Percentiles rank a stretch among this genome's conserved stretches.
Conservation (phyloP, 2,888 invertebrate genomes). For the Galeruca laticollis region DNA sequence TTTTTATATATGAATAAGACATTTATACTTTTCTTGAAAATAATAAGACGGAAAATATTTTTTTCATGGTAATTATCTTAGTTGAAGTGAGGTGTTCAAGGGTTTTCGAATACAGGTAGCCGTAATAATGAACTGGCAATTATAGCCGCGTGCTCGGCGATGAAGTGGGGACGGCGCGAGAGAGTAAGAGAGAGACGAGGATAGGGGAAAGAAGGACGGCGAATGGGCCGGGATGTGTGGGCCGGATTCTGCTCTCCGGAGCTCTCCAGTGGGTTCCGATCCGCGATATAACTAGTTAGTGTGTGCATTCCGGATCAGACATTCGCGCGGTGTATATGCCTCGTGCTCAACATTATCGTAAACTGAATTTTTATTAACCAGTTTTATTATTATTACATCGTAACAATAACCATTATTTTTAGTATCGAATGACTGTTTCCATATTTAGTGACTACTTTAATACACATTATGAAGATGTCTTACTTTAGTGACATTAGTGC, state of each 20-base stretch:
- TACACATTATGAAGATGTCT: slow-evolving; percentile 46
- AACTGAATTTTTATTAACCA: slow-evolving; percentile 59
- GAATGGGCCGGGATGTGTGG: slow-evolving; percentile 68
- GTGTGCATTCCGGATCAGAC: slow-evolving; percentile 70
- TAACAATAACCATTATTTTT: slow-evolving; percentile 66
- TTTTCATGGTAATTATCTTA: slow-evolving; percentile 35
- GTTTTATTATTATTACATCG: slow-evolving; percentile 63
- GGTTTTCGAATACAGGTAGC: slow-evolving; percentile 63
- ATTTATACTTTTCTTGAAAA: too few species aligned
- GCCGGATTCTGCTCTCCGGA: slow-evolving; percentile 75
- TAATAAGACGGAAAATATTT: too few species aligned
- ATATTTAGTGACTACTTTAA: slow-evolving; percentile 45
- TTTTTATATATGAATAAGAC: too few species aligned
- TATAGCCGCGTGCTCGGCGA: slow-evolving; percentile 61
- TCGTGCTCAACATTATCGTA: slow-evolving; percentile 61
- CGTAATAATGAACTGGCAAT: slow-evolving; percentile 65
- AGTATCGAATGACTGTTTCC: slow-evolving; percentile 49
- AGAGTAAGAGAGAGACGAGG: slow-evolving; percentile 57
- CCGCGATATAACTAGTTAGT: slow-evolving; percentile 75
- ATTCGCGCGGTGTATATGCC: slow-evolving; percentile 63
- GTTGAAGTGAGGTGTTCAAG: slow-evolving; percentile 49
- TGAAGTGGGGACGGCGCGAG: slow-evolving; percentile 62
- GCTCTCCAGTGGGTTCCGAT: slow-evolving; percentile 72
- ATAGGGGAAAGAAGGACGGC: slow-evolving; percentile 63
- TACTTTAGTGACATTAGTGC: slow-evolving; percentile 49